Base-by-base conservation (phyloP, 2,113 vertebrate genomes). In the Cryptomyrus ogoouensis region DNA sequence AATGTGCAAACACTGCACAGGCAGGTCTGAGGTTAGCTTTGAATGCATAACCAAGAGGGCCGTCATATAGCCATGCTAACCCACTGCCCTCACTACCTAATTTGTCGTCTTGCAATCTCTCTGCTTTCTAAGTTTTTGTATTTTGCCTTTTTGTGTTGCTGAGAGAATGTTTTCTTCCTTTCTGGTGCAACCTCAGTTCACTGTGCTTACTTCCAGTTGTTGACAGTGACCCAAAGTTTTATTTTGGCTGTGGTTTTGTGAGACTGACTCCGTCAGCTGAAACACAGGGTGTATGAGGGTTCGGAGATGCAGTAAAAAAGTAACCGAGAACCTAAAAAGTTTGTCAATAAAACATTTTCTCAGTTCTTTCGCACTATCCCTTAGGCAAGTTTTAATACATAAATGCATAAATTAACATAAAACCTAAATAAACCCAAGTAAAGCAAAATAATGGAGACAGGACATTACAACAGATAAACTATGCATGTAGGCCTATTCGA, bases 181-280 rank as follows among this genome's bases (percentile, higher is more conserved):
- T 53, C 31, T 56, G 27, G 39, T 56, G 19, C 6, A 15, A 24
- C 10, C 83, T 42, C 19, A 83, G 74, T 89, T 42, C n/a, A 24
- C 70, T 80, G 27, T 1, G 8, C 47, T 89, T 80, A 66, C 47
- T 83, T 77, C 49, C 19, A 89, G 42, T 58, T 4, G 47, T 83
- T 62, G 77, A 84, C 89, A 35, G 12, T 89, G 39, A 27, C 80
- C 89, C 49, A 83, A 49, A 62, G 39, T 89, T 62, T 62, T 84
- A 53, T 89, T 58, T 46, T 12, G 58, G 77, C 89, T 83, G 77
- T 52, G 66, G 66, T 42, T 85, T 77, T 85, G 89, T 2, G 10
- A 89, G 50, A 56, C 21, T 39, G 2, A 27, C 50, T 87, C 53
- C 0, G 74, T 83, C 31, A 39, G 35, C 89, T 89, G 13, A 46